Evolutionary conservation across 2,797 vertebrate genomes (phyloP), one percentile per base, ranked within the genome.

Genomic region (Sebastes nivosus): DNA sequence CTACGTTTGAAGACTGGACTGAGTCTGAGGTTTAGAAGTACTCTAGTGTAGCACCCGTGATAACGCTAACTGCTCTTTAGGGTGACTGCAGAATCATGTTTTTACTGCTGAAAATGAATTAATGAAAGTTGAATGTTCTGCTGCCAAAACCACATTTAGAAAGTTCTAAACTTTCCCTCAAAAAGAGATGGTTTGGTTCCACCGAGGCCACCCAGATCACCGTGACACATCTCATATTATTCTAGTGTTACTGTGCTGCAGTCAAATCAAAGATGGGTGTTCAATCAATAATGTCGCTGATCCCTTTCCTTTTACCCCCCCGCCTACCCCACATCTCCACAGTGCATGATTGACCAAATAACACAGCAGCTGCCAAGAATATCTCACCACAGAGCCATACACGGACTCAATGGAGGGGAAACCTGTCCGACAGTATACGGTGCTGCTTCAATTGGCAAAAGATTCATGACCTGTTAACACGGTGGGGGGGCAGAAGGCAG

Each of bases 401-500:
- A 86, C 66, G 7, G 80, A 50, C 95, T 78, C 75, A 89, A 79
- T 84, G 90, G 89, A 50, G 13, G 42, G 32, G 22, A 30, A 57
- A 13, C 6, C 34, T 29, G 80, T 69, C 5, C 16, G 8, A 36
- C 27, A 32, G 27, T 61, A 8, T 13, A 38, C n/a, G 92, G 59
- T 63, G 57, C 92, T 92, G 36, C 36, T 38, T 93, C 90, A 94
- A 87, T 88, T 90, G 91, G 55, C 67, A 93, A 88, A 94, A 95
- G 94, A 96, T 96, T 95, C 94, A 95, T 95, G 95, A 94, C 94
- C 96, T 96, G 96, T 96, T 97, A 96, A 96, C 95, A 94, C 91
- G 93, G 91, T 89, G 86, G 94, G 96, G 29, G 94, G 95, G 94
- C 89, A 95, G 89, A 94, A 38, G 66, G 85, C 83, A 91, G 90